These are phyloP conservation scores for Thamnaconus septentrionalis DNA, from an alignment of 2,113 vertebrate species.

Conservation along the genomic window DNA sequence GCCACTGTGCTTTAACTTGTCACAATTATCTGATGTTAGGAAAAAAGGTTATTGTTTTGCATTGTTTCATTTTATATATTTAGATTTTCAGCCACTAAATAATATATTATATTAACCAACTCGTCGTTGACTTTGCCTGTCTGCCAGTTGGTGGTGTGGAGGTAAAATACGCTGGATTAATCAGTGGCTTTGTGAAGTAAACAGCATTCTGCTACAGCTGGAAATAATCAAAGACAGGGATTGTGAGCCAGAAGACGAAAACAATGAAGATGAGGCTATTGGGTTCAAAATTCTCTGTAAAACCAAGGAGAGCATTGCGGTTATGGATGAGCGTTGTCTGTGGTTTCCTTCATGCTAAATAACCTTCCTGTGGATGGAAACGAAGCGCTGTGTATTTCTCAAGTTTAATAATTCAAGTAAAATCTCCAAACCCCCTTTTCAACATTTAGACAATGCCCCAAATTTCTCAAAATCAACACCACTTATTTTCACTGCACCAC, in stretches of 20 bases:
- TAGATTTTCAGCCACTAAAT: not conserved
- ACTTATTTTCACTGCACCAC: no score
- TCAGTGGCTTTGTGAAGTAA: not conserved
- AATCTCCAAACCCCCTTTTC: no score
- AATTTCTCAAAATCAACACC: no score
- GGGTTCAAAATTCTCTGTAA: not conserved
- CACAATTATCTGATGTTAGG: no score
- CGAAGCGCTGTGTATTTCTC: no score
- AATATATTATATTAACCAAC: not conserved
- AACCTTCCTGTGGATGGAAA: no score
- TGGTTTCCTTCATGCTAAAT: no score
- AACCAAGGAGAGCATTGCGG: not conserved
- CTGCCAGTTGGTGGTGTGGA: not conserved
- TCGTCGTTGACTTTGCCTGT: not conserved
- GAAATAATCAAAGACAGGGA: not conserved
- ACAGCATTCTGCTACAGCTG: constrained; percentile 3
- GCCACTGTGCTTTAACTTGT: no score
- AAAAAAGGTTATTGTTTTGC: not conserved
- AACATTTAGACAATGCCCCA: no score
- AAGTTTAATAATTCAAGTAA: no score
- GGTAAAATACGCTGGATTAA: not conserved
- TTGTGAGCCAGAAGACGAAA: not conserved
- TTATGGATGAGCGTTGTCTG: no score
- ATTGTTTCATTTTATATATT: not conserved
- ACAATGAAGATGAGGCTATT: not conserved